Conservation (phyloP, 2,113 vertebrate species). For the western clawed frog (Xenopus tropicalis) region DNA sequence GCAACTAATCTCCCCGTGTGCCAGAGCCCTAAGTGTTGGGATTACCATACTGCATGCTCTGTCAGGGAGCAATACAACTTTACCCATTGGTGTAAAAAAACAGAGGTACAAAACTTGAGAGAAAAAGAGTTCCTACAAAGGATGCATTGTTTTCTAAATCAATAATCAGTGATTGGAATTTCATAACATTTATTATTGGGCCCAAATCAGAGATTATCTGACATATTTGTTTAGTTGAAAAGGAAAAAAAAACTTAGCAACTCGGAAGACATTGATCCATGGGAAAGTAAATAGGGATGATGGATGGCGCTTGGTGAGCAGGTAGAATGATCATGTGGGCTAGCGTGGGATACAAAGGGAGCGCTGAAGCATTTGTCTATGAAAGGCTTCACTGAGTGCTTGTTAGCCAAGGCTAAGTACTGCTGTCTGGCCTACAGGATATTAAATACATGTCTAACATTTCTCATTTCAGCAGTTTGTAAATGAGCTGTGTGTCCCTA, state of each 20-base stretch:
- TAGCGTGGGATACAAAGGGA: conserved; percentile 50
- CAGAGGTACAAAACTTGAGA: no score
- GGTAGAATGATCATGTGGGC: conserved; percentile 49
- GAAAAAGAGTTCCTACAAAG: no score
- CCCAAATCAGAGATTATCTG: no score
- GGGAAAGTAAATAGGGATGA: conserved; percentile 35
- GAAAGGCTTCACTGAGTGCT: conserved; percentile 50
- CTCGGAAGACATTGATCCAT: background rate
- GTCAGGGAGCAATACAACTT: no score
- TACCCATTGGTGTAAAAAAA: no score
- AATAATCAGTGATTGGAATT: no score
- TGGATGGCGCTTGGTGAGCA: conserved; percentile 51
- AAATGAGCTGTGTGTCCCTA: conserved; percentile 50
- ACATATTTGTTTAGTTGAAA: conserved; percentile 1
- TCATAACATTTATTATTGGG: no score
- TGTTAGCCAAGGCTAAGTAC: conserved; percentile 50
- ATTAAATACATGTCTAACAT: conserved; percentile 59
- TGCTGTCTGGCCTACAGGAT: conserved; percentile 54
- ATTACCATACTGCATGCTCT: no score
- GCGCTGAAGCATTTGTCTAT: conserved; percentile 57
- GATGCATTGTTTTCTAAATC: no score
- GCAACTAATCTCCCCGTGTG: no score
- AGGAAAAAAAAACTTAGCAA: background rate
- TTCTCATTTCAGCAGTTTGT: conserved; percentile 58
- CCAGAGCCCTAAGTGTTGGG: no score